A percentile compares a stretch with the other conserved stretches of the same genome.
These are phyloP conservation scores for Misgurnus mizolepis DNA, from an alignment of 2,113 vertebrate species.

Conservation along the genomic window DNA sequence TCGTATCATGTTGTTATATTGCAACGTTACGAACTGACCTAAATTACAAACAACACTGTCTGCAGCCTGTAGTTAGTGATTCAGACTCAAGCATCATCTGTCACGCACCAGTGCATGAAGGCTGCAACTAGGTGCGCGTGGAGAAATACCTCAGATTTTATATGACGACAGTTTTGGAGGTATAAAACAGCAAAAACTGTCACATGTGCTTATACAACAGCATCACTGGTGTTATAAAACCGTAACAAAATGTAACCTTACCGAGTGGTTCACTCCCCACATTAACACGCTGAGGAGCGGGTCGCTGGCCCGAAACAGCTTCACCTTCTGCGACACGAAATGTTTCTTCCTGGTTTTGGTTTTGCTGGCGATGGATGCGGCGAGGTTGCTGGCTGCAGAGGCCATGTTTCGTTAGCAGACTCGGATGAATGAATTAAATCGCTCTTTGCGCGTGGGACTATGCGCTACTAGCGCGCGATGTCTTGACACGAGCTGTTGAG, in stretches of 20 bases:
- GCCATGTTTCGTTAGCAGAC: conserved; percentile 49
- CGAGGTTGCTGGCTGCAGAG: conserved; percentile 52
- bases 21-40: not conserved
- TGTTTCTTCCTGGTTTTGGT: conserved; percentile 90
- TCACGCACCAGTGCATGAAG: not conserved
- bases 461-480: not conserved
- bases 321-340: conserved; percentile 88
- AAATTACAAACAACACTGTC: not conserved
- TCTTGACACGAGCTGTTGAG: conserved; percentile 42
- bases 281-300: conserved; percentile 87
- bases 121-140: too few species aligned
- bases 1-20: not conserved
- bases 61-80: conserved; percentile 5
- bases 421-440: not conserved
- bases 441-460: conserved; percentile 2
- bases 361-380: conserved; percentile 65
- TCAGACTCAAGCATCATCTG: not conserved
- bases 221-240: conserved; percentile 10
- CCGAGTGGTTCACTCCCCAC: conserved; percentile 90
- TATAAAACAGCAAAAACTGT: not conserved
- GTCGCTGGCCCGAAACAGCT: conserved; percentile 86
- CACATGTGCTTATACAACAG: not conserved
- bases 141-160: not conserved
- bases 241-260: conserved; percentile 63
- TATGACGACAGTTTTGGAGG: too few species aligned